Percentiles rank a stretch among this genome's conserved stretches.
These are phyloP conservation scores for Miltochrista miniata DNA, from an alignment of 2,888 invertebrate species.

Conservation along the genomic window DNA sequence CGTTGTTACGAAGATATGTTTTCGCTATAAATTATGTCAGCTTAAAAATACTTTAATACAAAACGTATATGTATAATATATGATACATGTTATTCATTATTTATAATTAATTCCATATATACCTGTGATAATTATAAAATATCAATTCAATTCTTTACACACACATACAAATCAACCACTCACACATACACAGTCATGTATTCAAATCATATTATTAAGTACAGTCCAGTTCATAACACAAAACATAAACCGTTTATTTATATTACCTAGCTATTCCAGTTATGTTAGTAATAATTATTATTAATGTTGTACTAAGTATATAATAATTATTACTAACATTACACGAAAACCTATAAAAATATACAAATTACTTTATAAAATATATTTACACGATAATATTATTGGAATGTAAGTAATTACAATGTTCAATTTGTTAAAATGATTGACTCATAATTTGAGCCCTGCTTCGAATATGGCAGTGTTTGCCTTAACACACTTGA, in stretches of 20 bases:
- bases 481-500: slow-evolving; percentile 78
- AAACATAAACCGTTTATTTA: slow-evolving; percentile 65
- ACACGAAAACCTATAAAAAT: slow-evolving; percentile 49
- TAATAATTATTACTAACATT: slow-evolving; percentile 50
- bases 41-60: slow-evolving; percentile 58
- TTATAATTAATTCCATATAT: slow-evolving; percentile 25
- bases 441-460: slow-evolving; percentile 43
- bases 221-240: slow-evolving; percentile 76
- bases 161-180: slow-evolving; percentile 28
- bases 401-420: slow-evolving; percentile 47
- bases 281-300: slow-evolving; percentile 47
- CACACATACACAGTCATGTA: slow-evolving; percentile 50
- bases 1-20: slow-evolving; percentile 45
- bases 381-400: slow-evolving; percentile 68
- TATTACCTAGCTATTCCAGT: slow-evolving; percentile 41
- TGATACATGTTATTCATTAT: slow-evolving; percentile 51
- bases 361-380: slow-evolving; percentile 60
- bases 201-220: slow-evolving; percentile 57
- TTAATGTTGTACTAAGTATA: slow-evolving; percentile 9
- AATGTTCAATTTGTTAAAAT: slow-evolving; percentile 35
- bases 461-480: slow-evolving; percentile 70
- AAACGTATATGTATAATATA: slow-evolving; percentile 45
- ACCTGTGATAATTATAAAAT: slow-evolving; percentile 38
- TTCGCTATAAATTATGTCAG: slow-evolving; percentile 51
- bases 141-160: slow-evolving; percentile 53